Evolutionary conservation across 2,888 invertebrate genomes (phyloP).

Genomic region (Ceriagrion tenellum): DNA sequence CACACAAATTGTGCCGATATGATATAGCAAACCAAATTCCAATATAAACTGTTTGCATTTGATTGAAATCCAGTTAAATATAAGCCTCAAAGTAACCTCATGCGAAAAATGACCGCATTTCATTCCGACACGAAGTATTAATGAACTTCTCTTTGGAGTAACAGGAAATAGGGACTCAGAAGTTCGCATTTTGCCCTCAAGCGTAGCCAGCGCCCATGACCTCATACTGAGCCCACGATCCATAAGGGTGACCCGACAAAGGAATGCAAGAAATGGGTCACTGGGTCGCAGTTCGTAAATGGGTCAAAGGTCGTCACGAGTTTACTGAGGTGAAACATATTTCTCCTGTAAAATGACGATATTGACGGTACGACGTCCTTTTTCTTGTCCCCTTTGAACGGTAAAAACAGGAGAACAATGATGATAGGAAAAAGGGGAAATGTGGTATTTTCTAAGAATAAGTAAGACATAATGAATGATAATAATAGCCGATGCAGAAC

Average conservation of each 20-base stretch:
- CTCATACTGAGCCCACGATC: conserved; percentile 2
- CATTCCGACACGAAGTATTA: neutral
- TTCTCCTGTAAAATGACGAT: neutral
- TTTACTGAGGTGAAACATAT: neutral
- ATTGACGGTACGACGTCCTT: neutral
- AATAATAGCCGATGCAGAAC: no score
- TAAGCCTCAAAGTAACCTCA: no score
- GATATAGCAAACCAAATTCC: no score
- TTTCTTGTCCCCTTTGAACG: no score
- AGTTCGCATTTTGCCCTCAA: neutral
- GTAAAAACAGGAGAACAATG: no score
- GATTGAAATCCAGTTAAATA: no score
- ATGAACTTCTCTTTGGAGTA: neutral
- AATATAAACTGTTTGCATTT: no score
- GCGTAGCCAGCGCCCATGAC: conserved; percentile 11
- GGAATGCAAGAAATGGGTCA: conserved; percentile 12
- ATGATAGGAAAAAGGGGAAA: no score
- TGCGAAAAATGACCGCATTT: no score
- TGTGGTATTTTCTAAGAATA: no score
- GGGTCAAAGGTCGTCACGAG: neutral
- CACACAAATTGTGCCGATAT: no score
- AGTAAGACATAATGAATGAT: no score
- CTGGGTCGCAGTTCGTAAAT: neutral
- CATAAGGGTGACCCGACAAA: conserved; percentile 16
- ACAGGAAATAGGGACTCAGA: neutral